Base-by-base conservation (phyloP, 2,797 vertebrate genomes). In the Poecilia wingei region DNA sequence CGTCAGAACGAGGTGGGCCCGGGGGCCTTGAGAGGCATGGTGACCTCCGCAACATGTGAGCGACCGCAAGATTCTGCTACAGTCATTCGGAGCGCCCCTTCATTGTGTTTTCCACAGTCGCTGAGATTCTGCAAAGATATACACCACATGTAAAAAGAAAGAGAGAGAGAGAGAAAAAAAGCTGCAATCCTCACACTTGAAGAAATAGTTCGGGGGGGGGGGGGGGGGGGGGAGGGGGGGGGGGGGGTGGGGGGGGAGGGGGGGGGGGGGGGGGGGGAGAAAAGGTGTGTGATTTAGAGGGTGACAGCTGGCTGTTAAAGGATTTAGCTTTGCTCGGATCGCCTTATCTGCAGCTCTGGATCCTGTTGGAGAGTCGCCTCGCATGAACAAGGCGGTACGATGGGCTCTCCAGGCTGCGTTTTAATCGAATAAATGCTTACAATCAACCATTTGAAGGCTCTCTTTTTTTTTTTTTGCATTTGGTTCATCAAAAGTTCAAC, bases 401-500 rank as follows among this genome's bases (percentile, higher is more conserved):
- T 81, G 82, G 84, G 80, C 84, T 87, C 79, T 61, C 69, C 31
- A 78, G 64, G 69, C 88, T 86, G 79, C 68, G 73, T 87, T 91
- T 89, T 93, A 93, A 93, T 94, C 87, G 81, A 95, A 94, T 95
- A 91, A 95, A 86, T 86, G 88, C 92, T 91, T 87, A 93, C 91
- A 89, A 90, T 88, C 86, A 82, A 84, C 78, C 85, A 90, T 90
- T 93, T 93, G 79, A 84, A 91, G 77, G 83, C 78, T 86, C 7
- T 39, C 12, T 12, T 18, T 47, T 20, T 25, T 25, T 3, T 51
- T 51, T 53, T 53, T 22, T 8, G 6, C 22, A 45, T 70, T 51
- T 83, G 89, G 94, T 93, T 95, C 94, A 92, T 94, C 94, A 94
- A 82, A 83, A 94, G 94, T 94, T 95, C 94, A 95, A 79, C 72